Evolutionary conservation across 2,113 vertebrate species (phyloP), one percentile per base, ranked within the genome.

Genomic region (Sinocyclocheilus rhinocerous): DNA sequence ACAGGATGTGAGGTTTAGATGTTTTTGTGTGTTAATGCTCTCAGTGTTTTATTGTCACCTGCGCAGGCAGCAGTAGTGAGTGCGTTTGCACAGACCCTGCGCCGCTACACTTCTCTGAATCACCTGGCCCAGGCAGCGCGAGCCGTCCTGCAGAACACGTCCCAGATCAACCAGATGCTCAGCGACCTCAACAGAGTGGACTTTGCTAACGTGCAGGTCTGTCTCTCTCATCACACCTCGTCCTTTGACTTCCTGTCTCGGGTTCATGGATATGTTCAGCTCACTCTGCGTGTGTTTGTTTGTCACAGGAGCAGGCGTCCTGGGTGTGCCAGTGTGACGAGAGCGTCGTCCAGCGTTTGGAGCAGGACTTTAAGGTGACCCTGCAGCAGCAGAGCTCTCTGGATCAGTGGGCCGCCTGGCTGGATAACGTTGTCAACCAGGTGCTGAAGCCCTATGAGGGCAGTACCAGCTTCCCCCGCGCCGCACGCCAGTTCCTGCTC

Each of bases 311-410:
- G 88, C 98, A 99, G 93, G 98, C 98, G 20, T 99, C 97, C 0
- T 99, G 98, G 98, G 98, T 99, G 89, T 99, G 98, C 93, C 98
- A 99, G 95, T 99, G 98, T 0, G 97, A 98, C 29, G 98, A 99
- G 90, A 95, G 96, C 0, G 91, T 98, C 93, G 98, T 99, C 0
- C 97, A 99, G 92, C 96, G 96, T 39, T 93, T 99, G 92, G 97
- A 99, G 93, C 98, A 98, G 93, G 98, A 98, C 92, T 99, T 99
- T 92, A 99, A 99, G 93, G 93, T 97, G 91, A 99, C 98, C 0
- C 94, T 99, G 89, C 98, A 99, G 92, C 98, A 98, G 93, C 98
- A 99, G 93, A 99, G 98, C 91, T 99, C 98, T 4, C 94, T 99
- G 94, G 98, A 99, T 89, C 97, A 99, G 92, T 99, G 98, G 98